Evolutionary conservation across 2,113 vertebrate genomes (phyloP).

Genomic region (Antechinus stuartii): DNA sequence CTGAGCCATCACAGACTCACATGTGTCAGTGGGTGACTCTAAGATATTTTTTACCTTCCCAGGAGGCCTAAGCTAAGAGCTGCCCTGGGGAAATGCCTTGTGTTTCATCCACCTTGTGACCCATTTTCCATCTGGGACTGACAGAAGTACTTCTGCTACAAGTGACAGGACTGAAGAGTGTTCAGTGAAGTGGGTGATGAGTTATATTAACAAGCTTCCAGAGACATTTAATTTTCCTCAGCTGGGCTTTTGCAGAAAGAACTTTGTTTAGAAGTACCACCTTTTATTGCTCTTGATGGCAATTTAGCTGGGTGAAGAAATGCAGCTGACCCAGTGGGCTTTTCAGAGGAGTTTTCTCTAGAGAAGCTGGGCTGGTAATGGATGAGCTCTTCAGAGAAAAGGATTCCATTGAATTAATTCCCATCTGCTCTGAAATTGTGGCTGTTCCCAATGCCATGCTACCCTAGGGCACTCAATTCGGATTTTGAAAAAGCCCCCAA

Average conservation of each 20-base stretch:
- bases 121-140: slow-evolving; percentile 70
- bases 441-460: background rate
- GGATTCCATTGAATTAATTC: background rate
- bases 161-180: slow-evolving; percentile 64
- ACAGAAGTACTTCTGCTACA: slow-evolving; percentile 63
- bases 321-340: slow-evolving; percentile 42
- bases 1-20: background rate
- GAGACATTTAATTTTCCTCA: slow-evolving; percentile 67
- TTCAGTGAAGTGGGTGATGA: slow-evolving; percentile 65
- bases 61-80: slow-evolving; percentile 51
- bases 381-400: background rate
- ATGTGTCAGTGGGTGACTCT: rapidly evolving
- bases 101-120: slow-evolving; percentile 60
- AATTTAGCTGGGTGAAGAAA: slow-evolving; percentile 54
- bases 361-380: background rate
- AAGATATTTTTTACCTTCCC: slow-evolving; percentile 28
- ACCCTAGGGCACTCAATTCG: background rate
- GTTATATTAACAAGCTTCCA: slow-evolving; percentile 60
- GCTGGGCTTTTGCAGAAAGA: slow-evolving; percentile 69
- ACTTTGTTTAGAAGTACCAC: slow-evolving; percentile 71
- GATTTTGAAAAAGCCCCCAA: slow-evolving; percentile 23
- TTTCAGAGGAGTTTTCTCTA: background rate
- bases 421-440: background rate
- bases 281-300: slow-evolving; percentile 64
- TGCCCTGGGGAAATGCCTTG: background rate